These are phyloP conservation scores for Noctilio leporinus DNA, from an alignment of 2,113 vertebrate genomes.

Conservation along the genomic window DNA sequence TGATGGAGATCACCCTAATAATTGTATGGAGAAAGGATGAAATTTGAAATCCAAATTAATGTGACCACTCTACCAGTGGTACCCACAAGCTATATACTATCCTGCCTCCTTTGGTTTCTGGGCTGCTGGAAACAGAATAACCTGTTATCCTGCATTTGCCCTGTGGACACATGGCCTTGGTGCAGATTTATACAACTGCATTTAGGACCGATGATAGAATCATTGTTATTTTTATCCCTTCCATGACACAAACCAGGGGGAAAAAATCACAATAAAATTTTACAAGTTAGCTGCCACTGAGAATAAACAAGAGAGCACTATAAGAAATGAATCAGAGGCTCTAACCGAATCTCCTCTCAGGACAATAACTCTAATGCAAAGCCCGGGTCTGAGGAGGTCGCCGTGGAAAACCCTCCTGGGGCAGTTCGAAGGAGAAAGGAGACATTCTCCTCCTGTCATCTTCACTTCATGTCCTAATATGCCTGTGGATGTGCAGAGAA, in stretches of 20 bases:
- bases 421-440: constrained; percentile 79
- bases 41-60: neutral
- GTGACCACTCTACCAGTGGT: accelerated
- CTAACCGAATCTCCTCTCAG: constrained; percentile 86
- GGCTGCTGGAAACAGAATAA: constrained; percentile 7
- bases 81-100: neutral
- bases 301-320: constrained; percentile 86
- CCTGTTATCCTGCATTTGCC: neutral
- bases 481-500: constrained; percentile 78
- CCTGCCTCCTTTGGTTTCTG: neutral
- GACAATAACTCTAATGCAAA: constrained; percentile 88
- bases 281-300: constrained; percentile 83
- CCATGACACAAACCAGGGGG: constrained; percentile 78
- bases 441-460: constrained; percentile 79
- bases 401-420: constrained; percentile 77
- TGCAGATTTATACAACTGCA: constrained; percentile 50
- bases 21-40: neutral
- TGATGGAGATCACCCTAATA: neutral
- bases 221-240: constrained; percentile 58
- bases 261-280: constrained; percentile 85
- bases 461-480: constrained; percentile 81
- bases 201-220: constrained; percentile 79
- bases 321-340: constrained; percentile 85
- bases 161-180: neutral
- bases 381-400: constrained; percentile 82